phyloP scores from a whole-genome alignment of 2,888 invertebrate genomes.

The Blera fallax region DNA sequence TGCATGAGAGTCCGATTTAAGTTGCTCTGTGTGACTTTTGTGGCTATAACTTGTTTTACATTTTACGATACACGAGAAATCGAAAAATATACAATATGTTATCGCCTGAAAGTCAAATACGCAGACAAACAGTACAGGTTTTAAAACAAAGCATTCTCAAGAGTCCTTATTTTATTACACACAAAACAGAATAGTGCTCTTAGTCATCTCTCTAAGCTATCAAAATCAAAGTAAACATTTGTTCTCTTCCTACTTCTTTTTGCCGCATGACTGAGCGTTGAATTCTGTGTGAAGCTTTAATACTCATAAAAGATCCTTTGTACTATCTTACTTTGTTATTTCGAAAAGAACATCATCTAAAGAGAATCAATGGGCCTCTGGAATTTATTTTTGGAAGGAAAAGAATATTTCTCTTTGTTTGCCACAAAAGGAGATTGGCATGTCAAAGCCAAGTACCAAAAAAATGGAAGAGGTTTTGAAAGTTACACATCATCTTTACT shows the following conservation, averaged over 20 bases:
- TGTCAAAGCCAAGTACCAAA: slow-evolving; percentile 1
- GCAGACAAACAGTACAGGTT: neutral
- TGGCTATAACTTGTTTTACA: slow-evolving; percentile 66
- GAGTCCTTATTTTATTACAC: neutral
- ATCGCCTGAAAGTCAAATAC: slow-evolving; percentile 49
- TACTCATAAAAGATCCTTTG: slow-evolving; percentile 14
- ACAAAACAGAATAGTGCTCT: neutral
- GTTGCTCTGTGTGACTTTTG: slow-evolving; percentile 28
- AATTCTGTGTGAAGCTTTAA: neutral
- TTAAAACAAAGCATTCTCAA: slow-evolving; percentile 7
- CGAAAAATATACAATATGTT: slow-evolving; percentile 69
- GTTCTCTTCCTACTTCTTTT: neutral
- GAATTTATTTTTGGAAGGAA: slow-evolving; percentile 12
- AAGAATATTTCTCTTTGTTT: neutral
- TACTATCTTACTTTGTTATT: slow-evolving; percentile 17
- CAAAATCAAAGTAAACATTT: slow-evolving; percentile 8
- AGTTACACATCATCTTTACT: slow-evolving; percentile 35
- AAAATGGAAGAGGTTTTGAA: neutral
- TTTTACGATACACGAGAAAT: slow-evolving; percentile 70
- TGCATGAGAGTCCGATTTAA: neutral
- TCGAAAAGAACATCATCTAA: neutral
- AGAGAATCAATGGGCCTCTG: neutral
- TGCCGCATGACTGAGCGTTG: neutral
- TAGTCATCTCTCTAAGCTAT: neutral
- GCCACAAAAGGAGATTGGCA: slow-evolving; percentile 18